phyloP scores from a whole-genome alignment of 2,113 vertebrate species.

The Cettia cetti region DNA sequence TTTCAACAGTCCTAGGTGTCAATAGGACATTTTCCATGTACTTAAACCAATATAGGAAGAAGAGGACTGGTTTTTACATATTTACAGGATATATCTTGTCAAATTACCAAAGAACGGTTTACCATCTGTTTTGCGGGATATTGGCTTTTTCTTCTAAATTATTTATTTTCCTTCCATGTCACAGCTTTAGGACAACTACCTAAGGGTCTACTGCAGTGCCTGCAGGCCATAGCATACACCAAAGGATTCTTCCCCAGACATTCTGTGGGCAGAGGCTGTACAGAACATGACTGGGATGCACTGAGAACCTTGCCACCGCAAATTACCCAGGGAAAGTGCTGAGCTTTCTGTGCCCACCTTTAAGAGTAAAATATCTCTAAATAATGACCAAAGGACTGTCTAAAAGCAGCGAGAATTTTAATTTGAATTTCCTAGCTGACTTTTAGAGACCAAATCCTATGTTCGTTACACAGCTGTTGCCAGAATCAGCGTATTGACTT shows the following conservation, averaged over 20 bases:
- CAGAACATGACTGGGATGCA: background rate
- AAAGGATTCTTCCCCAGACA: background rate
- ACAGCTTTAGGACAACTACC: background rate
- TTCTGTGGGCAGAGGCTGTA: background rate
- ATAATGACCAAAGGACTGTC: background rate
- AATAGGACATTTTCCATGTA: background rate
- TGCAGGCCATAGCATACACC: background rate
- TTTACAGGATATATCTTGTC: constrained; percentile 14
- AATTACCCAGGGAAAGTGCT: background rate
- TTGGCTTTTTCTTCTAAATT: background rate
- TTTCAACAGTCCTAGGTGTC: background rate
- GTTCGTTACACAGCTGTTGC: background rate
- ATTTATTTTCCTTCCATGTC: background rate
- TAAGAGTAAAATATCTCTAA: background rate
- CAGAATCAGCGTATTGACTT: background rate
- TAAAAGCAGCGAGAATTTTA: background rate
- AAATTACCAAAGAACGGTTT: background rate
- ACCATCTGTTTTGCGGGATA: constrained; percentile 23
- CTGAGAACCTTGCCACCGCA: background rate
- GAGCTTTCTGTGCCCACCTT: background rate
- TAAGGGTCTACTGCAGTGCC: background rate
- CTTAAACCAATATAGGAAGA: constrained; percentile 11
- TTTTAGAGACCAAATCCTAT: background rate
- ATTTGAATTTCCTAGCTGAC: background rate
- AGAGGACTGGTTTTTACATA: background rate